Base-by-base conservation (phyloP, 2,113 vertebrate genomes). In the Bufo bufo region DNA sequence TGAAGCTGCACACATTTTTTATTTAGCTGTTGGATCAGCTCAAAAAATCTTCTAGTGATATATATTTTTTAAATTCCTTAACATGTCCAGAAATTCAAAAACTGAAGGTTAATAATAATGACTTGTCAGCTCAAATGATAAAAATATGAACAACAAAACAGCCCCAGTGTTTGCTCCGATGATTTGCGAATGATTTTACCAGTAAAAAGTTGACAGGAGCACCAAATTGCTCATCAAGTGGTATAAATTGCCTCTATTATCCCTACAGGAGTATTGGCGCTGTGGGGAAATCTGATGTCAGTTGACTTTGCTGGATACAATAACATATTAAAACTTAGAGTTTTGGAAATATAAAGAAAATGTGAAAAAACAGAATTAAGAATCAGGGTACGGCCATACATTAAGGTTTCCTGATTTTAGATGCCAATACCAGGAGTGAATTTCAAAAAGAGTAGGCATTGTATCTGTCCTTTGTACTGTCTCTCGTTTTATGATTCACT, bases 221-320 rank as follows among this genome's bases (percentile, higher is more conserved):
- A 63, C 16, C 59, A 50, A 88, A 82, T 83, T 77, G 87, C 80
- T 83, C 72, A 77, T 88, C 87, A 83, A 83, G 49, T 83, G 56
- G 80, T 88, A 88, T 88, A 88, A 88, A 88, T 83, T 88, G 87
- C 56, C 43, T 77, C 80, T 77, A 88, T 83, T 88, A 88, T 84
- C 87, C 80, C 87, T 84, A 88, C 80, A 77, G 84, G 80, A 84
- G 80, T 83, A 56, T 61, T 83, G 87, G 58, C 86, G 66, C 81
- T 19, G 69, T 75, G 33, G 86, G 45, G 56, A 43, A 82, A 82
- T 87, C 80, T 77, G n/a, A 77, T 75, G 58, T 88, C 81, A 84
- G 84, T 84, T 74, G 71, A 77, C 66, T 87, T 75, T 50, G 78
- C 80, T 84, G 80, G 81, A 77, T 83, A 74, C 58, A 84, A 84